Evolutionary conservation across 2,888 invertebrate genomes (phyloP).

Genomic region (Calameuta pallipes): DNA sequence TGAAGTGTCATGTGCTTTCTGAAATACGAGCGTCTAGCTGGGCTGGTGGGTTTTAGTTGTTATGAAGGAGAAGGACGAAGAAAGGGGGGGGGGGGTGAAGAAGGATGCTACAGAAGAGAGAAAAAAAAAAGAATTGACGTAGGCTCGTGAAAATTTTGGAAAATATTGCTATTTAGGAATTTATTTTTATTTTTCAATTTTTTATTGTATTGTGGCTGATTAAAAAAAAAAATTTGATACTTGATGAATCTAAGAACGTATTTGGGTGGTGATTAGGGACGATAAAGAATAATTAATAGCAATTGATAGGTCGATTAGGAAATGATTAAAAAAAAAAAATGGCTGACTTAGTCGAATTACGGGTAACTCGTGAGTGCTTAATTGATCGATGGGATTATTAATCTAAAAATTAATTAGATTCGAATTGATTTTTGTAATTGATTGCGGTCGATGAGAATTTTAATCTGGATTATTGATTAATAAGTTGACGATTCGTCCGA

Average conservation of each 20-base stretch:
- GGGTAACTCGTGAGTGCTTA: background rate
- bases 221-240: too few relatives aligned
- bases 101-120: background rate
- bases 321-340: too few relatives aligned
- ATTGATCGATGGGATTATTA: background rate
- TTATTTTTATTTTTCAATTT: background rate
- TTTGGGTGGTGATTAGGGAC: too few relatives aligned
- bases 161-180: background rate
- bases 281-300: too few relatives aligned
- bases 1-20: background rate
- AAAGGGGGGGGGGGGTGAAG: too few relatives aligned
- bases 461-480: background rate
- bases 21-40: background rate
- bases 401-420: background rate
- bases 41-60: background rate
- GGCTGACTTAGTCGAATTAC: background rate
- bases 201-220: too few relatives aligned
- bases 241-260: too few relatives aligned
- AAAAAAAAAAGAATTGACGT: background rate
- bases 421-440: background rate
- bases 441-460: background rate
- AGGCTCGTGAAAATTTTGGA: background rate
- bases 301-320: too few relatives aligned
- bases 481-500: background rate
- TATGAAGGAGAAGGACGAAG: background rate